These are phyloP conservation scores for Spodoptera exigua DNA, from an alignment of 2,888 invertebrate species.

Conservation along the genomic window DNA sequence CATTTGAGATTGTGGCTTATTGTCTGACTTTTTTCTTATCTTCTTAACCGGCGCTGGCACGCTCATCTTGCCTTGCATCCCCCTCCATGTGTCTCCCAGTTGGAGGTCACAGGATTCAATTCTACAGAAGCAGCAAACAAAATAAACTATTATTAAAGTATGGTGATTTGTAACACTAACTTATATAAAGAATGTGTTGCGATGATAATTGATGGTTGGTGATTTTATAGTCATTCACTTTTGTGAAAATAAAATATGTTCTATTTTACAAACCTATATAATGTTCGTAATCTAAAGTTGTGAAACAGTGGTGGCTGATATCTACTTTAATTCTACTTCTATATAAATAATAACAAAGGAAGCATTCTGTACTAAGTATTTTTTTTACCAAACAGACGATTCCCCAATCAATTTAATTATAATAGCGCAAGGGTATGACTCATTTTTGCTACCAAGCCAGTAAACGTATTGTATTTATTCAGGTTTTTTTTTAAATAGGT, in stretches of 20 bases:
- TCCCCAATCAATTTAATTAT: conserved; percentile 61
- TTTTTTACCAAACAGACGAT: conserved; percentile 43
- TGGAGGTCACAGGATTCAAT: conserved; percentile 97
- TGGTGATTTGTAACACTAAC: conserved; percentile 60
- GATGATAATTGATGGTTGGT: conserved; percentile 54
- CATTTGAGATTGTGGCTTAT: conserved; percentile 92
- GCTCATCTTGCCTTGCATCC: conserved; percentile 96
- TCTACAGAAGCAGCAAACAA: conserved; percentile 91
- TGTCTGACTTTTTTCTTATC: conserved; percentile 92
- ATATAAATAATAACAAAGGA: conserved; percentile 64
- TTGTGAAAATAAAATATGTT: conserved; percentile 32
- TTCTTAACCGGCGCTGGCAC: conserved; percentile 92
- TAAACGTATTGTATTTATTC: conserved; percentile 65
- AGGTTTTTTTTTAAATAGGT: conserved; percentile 66
- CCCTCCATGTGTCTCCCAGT: conserved; percentile 92
- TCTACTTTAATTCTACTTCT: conserved; percentile 52
- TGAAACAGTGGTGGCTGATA: conserved; percentile 58
- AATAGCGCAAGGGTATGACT: conserved; percentile 70
- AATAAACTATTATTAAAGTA: conserved; percentile 80
- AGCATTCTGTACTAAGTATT: conserved; percentile 61
- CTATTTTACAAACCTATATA: conserved; percentile 42
- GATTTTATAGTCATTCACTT: conserved; percentile 46
- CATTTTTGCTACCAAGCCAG: conserved; percentile 65
- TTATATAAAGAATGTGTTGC: conserved; percentile 58
- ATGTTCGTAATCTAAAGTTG: conserved; percentile 41